Evolutionary conservation across 2,113 vertebrate genomes (phyloP).

Genomic region (Enhydra lutris): DNA sequence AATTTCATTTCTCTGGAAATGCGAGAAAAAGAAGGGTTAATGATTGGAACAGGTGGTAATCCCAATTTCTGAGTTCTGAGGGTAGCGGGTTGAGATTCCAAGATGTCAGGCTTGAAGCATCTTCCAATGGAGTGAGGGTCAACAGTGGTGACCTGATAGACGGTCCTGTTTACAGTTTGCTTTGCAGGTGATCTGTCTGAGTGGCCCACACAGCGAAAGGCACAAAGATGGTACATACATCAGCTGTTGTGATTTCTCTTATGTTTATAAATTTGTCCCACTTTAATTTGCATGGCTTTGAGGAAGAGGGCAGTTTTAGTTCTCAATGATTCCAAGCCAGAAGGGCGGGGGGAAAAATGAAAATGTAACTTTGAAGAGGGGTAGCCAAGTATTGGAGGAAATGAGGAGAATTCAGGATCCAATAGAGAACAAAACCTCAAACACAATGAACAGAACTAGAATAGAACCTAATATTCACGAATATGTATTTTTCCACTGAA

Average conservation of each 20-base stretch:
- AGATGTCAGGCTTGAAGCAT: not conserved
- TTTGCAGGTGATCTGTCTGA: not conserved
- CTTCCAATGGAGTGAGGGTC: not conserved
- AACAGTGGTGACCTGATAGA: not conserved
- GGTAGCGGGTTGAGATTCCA: not conserved
- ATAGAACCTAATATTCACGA: not conserved
- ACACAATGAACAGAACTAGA: not conserved
- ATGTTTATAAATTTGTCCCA: not conserved
- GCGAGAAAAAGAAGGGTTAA: not conserved
- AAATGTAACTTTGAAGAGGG: not conserved
- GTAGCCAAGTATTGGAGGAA: not conserved
- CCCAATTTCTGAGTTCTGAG: not conserved
- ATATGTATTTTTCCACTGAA: not conserved
- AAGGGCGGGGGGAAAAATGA: not conserved
- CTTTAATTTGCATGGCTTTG: not conserved
- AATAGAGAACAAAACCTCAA: not conserved
- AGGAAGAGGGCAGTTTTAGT: not conserved
- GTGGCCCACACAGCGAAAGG: not conserved
- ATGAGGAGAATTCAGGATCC: not conserved
- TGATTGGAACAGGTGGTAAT: not conserved
- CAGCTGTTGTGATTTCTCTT: not conserved
- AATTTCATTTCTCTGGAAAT: not conserved
- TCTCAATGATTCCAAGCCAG: not conserved
- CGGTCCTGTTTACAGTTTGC: not conserved
- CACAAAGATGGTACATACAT: not conserved